A percentile compares a stretch with the other conserved stretches of the same genome.
These are phyloP conservation scores for Smutsia temminckii DNA, from an alignment of 2,797 vertebrate species.

Conservation along the genomic window DNA sequence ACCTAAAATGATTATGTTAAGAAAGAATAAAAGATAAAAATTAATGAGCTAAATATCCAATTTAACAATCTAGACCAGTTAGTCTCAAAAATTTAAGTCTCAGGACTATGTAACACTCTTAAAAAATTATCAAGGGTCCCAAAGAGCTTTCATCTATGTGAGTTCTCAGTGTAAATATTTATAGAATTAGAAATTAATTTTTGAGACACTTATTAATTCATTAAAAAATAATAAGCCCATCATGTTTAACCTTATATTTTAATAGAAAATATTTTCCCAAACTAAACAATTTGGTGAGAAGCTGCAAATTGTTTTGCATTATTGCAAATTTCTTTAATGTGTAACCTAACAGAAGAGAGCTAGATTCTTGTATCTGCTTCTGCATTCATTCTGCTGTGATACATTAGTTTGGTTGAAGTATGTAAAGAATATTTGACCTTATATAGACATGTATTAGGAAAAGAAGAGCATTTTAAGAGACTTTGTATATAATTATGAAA, in stretches of 20 bases:
- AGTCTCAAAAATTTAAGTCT: conserved; percentile 43
- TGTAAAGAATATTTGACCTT: conserved; percentile 6
- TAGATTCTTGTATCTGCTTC: conserved; percentile 4
- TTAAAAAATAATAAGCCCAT: conserved; percentile 35
- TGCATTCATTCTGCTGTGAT: conserved; percentile 9
- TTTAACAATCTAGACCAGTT: conserved; percentile 30
- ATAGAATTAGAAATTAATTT: conserved; percentile 35
- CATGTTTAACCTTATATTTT: conserved; percentile 15
- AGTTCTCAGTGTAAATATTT: conserved; percentile 28
- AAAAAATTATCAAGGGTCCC: conserved; percentile 12
- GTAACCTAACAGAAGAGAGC: neutral
- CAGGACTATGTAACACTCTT: neutral
- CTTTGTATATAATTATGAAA: conserved; percentile 43
- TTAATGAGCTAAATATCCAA: conserved; percentile 21
- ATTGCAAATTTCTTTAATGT: conserved; percentile 27
- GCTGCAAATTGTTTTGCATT: conserved; percentile 4
- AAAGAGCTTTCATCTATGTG: neutral
- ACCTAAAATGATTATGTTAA: neutral
- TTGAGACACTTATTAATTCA: conserved; percentile 31
- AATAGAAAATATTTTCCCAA: conserved; percentile 27
- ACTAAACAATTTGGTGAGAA: neutral
- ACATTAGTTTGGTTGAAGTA: conserved; percentile 33
- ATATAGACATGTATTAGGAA: neutral
- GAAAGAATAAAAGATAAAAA: conserved; percentile 41
- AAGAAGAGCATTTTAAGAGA: conserved; percentile 21